Base-by-base conservation (phyloP, 2,888 invertebrate genomes). In the Luperina testacea region DNA sequence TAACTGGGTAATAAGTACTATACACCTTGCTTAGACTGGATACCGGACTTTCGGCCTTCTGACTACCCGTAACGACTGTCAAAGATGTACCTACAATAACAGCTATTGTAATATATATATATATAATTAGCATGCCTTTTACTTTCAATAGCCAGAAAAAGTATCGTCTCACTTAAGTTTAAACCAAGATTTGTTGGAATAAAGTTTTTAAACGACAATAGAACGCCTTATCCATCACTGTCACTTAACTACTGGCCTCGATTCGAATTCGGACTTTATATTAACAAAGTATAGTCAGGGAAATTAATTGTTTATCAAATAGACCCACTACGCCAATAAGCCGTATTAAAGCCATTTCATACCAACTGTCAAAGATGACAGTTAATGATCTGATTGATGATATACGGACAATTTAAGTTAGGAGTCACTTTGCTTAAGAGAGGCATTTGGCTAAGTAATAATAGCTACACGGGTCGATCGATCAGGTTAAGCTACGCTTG, bases 171-270 rank as follows among this genome's bases (percentile, higher is more conserved):
- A 27, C 61, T 38, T 1, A 32, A 59, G 20, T 72, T 64, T 64
- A 61, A 71, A 15, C 42, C 24, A 51, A 42, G 38, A 64, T 13
- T 80, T 48, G 42, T 17, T 63, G 4, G 20, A 38, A 45, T 61
- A 53, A 42, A 51, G 80, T 64, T 71, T 77, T 85, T 72, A 68
- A 82, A 77, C 65, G n/a, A 72, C 32, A 85, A 27, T 38, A 59
- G 27, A 61, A 57, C 59, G 15, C 65, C 64, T n/a, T 27, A 73
- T 82, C 45, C 38, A 82, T 86, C 83, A 38, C 48, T 72, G 73
- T 71, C 53, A 38, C 51, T 48, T 20, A 71, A 59, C 72, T 72
- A 71, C 61, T 83, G 86, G 4, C 65, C 63, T 73, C 45, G 38
- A 73, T 86, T 86, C 63, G 45, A 53, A 65, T 63, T 32, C 32